Evolutionary conservation across 2,113 vertebrate genomes (phyloP), one percentile per base, ranked within the genome.

Genomic region (Aegotheles bennettii): DNA sequence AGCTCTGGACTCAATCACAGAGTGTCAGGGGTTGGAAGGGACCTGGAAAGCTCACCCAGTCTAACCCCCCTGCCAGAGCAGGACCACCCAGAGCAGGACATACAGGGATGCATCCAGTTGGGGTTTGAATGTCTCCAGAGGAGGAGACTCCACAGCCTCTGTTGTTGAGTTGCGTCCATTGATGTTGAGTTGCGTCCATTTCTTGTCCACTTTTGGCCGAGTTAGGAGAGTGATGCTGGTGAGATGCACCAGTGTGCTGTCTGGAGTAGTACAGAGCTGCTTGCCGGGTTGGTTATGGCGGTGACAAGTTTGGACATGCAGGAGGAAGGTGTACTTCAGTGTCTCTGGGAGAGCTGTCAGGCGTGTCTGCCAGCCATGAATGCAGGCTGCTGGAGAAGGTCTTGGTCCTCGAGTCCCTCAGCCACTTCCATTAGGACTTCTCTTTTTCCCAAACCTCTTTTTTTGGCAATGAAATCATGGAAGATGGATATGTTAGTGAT

Each of bases 231-330:
- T 33, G 59, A 17, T 31, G 67, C 24, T 80, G 8, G 0, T 21
- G 45, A 80, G n/a, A 23, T 24, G 26, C 35, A 24, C 31, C 31
- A 13, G 6, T 35, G 9, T 0, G 1, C 16, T 69, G 11, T 69
- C 64, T 54, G 79, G 25, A 42, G 48, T 28, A 48, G 35, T 15
- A 25, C 25, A 31, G 63, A 47, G 25, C 23, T 75, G 47, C 31
- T 47, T 47, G 45, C 53, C 42, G 9, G 6, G 48, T 56, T 25
- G 31, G 10, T 57, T 43, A 10, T 10, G 51, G 13, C 38, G 73
- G 28, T 29, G 65, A 38, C 36, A 71, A 21, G 50, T 19, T 20
- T 29, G 33, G 19, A 57, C 33, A 3, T 0, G 5, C 0, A 0
- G 42, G 48, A 42, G 23, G 48, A 83, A 36, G 20, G 17, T 28